Evolutionary conservation across 2,113 vertebrate genomes (phyloP), one percentile per base, ranked within the genome.

Genomic region (Ailuropoda melanoleuca): DNA sequence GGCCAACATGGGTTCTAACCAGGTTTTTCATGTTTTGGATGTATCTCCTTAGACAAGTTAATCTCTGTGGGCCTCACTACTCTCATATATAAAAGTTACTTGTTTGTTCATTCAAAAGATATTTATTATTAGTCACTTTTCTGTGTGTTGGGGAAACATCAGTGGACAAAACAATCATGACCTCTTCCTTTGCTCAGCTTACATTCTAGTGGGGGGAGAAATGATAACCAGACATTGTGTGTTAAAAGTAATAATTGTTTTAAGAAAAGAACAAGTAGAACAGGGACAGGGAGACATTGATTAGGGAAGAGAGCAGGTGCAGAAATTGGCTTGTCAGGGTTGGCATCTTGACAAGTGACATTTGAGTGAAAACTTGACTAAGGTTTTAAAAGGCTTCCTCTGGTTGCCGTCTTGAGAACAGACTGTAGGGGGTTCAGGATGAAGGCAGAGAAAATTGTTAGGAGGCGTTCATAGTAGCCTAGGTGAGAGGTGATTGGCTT

Each of bases 21-120:
- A 31, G 55, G 8, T 85, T 68, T 96, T 95, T 91, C 11, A 86
- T 58, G 26, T 66, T 97, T 89, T 95, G n/a, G 37, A 48, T 95
- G 48, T 95, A 26, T 70, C 43, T 87, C 55, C 29, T 86, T 82
- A 48, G 34, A 78, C 43, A 83, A 83, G 37, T 37, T 94, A 60
- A 94, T 87, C 4, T 84, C 55, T 80, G 24, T 78, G n/a, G 37
- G 26, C 46, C 72, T 50, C 23, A 53, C 6, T 88, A 72, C 46
- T 91, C 8, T 93, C n/a, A 60, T n/a, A 62, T 89, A n/a, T 66
- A 78, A n/a, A 86, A 83, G 29, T 87, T 87, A 77, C 80, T 84
- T 26, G 26, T 39, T 93, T n/a, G 75, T 92, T 96, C 21, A 83
- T 70, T 75, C 43, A 70, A 24, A 39, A 72, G 55, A 75, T 23